Percentiles rank a stretch among this genome's conserved stretches.
These are phyloP conservation scores for Aplochiton taeniatus DNA, from an alignment of 2,797 vertebrate species.

Conservation along the genomic window DNA sequence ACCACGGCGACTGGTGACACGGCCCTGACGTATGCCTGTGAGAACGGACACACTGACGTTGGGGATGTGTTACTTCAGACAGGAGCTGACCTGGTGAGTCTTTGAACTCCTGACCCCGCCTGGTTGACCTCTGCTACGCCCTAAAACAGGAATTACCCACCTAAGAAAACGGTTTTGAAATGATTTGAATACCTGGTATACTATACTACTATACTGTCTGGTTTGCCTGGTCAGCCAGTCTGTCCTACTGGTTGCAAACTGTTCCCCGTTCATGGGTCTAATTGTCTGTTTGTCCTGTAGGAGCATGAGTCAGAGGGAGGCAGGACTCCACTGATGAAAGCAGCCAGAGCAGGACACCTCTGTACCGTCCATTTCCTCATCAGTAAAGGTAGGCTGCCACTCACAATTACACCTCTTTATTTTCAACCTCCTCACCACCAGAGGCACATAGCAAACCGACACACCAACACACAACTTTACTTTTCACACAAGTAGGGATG, in stretches of 20 bases:
- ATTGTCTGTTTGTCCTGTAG: conserved; percentile 55
- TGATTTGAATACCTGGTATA: no score
- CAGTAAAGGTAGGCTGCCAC: conserved; percentile 81
- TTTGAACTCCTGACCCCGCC: background rate
- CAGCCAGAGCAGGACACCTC: conserved; percentile 86
- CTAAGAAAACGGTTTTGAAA: no score
- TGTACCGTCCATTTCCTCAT: conserved; percentile 90
- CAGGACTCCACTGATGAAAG: conserved; percentile 89
- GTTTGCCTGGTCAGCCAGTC: no score
- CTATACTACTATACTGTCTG: no score
- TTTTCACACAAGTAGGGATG: no score
- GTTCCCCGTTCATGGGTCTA: background rate
- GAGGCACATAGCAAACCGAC: background rate
- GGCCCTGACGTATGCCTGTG: conserved; percentile 87
- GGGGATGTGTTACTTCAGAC: conserved; percentile 87
- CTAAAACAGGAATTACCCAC: no score
- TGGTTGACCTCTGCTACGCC: background rate
- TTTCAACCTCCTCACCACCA: background rate
- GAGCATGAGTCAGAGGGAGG: conserved; percentile 90
- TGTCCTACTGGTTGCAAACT: background rate
- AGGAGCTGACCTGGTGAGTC: conserved; percentile 85
- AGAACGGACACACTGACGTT: conserved; percentile 89
- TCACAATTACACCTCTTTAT: background rate
- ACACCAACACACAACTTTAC: no score
- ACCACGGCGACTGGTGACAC: conserved; percentile 89